Conservation (phyloP, 2,888 invertebrate genomes). For the Pherbina coryleti region DNA sequence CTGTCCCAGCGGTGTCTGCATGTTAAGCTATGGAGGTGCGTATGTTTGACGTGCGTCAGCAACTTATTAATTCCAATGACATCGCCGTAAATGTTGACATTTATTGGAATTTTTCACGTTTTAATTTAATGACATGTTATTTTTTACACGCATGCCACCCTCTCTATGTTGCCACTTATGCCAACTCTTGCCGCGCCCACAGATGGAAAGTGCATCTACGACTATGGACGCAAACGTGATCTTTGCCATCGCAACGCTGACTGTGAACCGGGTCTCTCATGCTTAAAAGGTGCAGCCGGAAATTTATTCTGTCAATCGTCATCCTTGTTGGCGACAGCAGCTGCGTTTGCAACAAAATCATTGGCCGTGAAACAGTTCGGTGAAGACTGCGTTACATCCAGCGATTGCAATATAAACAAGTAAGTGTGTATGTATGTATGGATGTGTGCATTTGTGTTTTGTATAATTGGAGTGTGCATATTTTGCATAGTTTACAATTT, state of each 20-base stretch:
- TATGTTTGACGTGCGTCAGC: slow-evolving; percentile 59
- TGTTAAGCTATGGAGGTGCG: slow-evolving; percentile 61
- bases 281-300: slow-evolving; percentile 73
- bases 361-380: slow-evolving; percentile 80
- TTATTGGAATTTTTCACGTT: not conserved
- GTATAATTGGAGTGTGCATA: not conserved
- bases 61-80: not conserved
- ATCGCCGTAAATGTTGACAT: not conserved
- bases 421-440: slow-evolving; percentile 45
- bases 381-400: slow-evolving; percentile 84
- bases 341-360: slow-evolving; percentile 7
- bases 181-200: slow-evolving; percentile 1
- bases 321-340: not conserved
- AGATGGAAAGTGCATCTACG: slow-evolving; percentile 76
- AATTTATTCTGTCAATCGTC: slow-evolving; percentile 81
- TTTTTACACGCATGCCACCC: not conserved
- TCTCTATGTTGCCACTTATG: too few relatives aligned
- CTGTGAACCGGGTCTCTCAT: slow-evolving; percentile 86
- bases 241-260: slow-evolving; percentile 86
- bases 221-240: slow-evolving; percentile 83
- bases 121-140: too few relatives aligned
- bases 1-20: slow-evolving; percentile 84
- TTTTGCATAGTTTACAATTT: not conserved
- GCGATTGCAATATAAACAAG: slow-evolving; percentile 84
- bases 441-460: not conserved